Conservation (phyloP, 1,140 invertebrate genomes). For the Ylistrum balloti region DNA sequence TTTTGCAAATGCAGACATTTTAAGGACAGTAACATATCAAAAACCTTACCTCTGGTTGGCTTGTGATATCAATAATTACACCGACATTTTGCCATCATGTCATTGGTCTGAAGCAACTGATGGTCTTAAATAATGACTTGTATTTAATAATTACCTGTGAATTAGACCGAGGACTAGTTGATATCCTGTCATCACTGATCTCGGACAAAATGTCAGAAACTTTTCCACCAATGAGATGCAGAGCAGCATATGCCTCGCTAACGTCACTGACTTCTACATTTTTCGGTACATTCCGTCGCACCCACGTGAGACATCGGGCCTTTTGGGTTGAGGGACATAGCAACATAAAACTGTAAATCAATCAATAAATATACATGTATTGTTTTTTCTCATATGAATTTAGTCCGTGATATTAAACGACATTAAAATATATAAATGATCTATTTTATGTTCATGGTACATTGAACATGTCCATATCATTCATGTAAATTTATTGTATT, state of each 20-base stretch:
- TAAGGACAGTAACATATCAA: too few relatives aligned
- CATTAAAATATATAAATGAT: too few relatives aligned
- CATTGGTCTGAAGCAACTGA: too few relatives aligned
- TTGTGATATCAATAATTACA: too few relatives aligned
- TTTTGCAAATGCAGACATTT: too few relatives aligned
- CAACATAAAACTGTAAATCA: conserved; percentile 94
- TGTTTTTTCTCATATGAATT: background rate
- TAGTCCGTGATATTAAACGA: too few relatives aligned
- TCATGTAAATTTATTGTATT: too few relatives aligned
- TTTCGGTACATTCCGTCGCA: conserved; percentile 91
- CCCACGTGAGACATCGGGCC: conserved; percentile 95
- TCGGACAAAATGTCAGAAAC: background rate
- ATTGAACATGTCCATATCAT: too few relatives aligned
- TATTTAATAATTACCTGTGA: background rate
- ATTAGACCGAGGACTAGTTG: background rate
- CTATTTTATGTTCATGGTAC: too few relatives aligned
- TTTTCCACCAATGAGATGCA: background rate
- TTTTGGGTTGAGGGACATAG: conserved; percentile 99
- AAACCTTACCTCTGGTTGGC: too few relatives aligned
- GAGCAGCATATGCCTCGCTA: background rate
- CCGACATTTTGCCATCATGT: too few relatives aligned
- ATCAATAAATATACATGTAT: background rate
- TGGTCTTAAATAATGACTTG: too few relatives aligned
- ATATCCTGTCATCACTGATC: background rate
- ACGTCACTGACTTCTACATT: conserved; percentile 79